These are phyloP conservation scores for Camponotus vicinus DNA, from an alignment of 1,140 invertebrate genomes.

Conservation along the genomic window DNA sequence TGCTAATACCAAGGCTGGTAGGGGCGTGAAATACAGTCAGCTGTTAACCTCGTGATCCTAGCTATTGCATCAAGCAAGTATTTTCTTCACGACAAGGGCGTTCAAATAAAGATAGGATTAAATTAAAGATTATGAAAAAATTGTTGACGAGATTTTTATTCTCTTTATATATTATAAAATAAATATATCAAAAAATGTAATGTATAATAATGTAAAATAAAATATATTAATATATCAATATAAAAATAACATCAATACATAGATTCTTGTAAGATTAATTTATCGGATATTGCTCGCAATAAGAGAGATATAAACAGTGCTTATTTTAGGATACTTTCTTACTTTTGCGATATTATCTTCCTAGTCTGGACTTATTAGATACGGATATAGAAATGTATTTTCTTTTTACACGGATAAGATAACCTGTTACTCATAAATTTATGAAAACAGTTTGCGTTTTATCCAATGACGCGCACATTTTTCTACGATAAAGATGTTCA, in stretches of 20 bases:
- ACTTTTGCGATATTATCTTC: neutral
- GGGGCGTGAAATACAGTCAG: slow-evolving; percentile 79
- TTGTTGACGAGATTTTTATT: neutral
- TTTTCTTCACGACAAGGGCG: slow-evolving; percentile 67
- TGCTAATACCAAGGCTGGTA: slow-evolving; percentile 77
- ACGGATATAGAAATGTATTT: too few relatives aligned
- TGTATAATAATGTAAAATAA: too few relatives aligned
- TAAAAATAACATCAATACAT: neutral
- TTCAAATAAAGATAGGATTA: slow-evolving; percentile 70
- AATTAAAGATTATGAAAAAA: slow-evolving; percentile 32
- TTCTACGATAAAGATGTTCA: slow-evolving; percentile 19
- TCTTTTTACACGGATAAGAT: neutral
- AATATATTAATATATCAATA: too few relatives aligned
- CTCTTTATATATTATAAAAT: neutral
- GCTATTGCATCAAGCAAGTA: slow-evolving; percentile 71
- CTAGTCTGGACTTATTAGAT: neutral
- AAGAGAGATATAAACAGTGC: neutral
- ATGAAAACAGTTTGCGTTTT: neutral
- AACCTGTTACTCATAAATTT: neutral
- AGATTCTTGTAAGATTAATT: neutral
- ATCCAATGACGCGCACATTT: neutral
- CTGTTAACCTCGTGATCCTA: slow-evolving; percentile 78
- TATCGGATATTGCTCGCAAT: neutral
- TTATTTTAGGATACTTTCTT: neutral
- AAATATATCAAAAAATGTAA: neutral